Base-by-base conservation (phyloP, 1,140 invertebrate genomes). In the Hestina assimilis region DNA sequence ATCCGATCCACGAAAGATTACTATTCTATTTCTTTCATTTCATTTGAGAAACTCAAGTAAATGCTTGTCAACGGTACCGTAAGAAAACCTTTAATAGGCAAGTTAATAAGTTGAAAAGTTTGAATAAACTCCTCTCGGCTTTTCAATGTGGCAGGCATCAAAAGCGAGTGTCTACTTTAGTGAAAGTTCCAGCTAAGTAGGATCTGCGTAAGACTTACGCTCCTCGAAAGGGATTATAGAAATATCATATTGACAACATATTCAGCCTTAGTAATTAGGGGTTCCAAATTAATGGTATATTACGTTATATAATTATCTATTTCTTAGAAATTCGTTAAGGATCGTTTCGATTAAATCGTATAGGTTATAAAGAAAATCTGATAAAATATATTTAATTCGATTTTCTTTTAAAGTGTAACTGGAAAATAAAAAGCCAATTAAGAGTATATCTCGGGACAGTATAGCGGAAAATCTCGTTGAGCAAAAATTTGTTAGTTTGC, bases 91-190 rank as follows among this genome's bases (percentile, higher is more conserved):
- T 72, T 81, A 83, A 85, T 84, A 83, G 73, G 74, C 69, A 87
- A 85, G 79, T 84, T 85, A 82, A 79, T 84, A 85, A 87, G 76
- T 75, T 81, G 63, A 75, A 75, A 84, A 86, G 74, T 87, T 83
- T 78, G 65, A 79, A 83, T 83, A 80, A 79, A 83, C 71, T 78
- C 74, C 62, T 75, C 72, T 76, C 64, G 64, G 69, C 72, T 75
- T 72, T 59, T 81, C 75, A 77, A 84, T 79, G 75, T 82, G 67
- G 79, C 72, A 78, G 76, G 75, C 78, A 79, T 84, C 81, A 85
- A 71, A 75, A 77, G 72, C 61, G 70, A 74, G 74, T 81, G 78
- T 75, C 79, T 83, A 83, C 83, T 87, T 84, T 78, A 71, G 63
- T 66, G 66, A 75, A 85, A 87, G 79, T 84, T 84, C 74, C 60